Base-by-base conservation (phyloP, 2,113 vertebrate genomes). In the Labeo catla region DNA sequence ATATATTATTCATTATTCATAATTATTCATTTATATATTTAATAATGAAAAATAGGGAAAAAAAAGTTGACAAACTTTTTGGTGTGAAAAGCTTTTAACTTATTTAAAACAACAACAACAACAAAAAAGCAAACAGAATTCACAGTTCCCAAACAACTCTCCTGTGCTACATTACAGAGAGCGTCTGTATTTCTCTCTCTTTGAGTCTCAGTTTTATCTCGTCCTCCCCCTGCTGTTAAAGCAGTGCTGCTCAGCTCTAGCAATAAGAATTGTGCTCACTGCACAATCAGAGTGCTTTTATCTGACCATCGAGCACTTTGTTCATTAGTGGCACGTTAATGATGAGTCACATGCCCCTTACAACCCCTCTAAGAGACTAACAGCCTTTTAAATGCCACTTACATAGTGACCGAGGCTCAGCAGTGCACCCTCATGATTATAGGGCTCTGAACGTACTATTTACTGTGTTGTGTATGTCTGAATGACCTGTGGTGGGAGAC, bases 271-370 rank as follows among this genome's bases (percentile, higher is more conserved):
- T 61, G 19, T 78, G 10, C 72, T 76, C 72, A 63, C 36, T 81
- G n/a, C 39, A 65, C 79, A 49, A 13, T 49, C 79, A 65, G 12
- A 66, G n/a, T 49, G 59, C 43, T 65, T 81, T 81, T 65, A 81
- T 81, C 59, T 81, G 43, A 59, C 43, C 13, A 81, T 65, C 0
- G 4, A 68, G 49, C 47, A 49, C n/a, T 74, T 28, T 50, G 61
- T 68, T 87, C 86, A 77, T 79, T 84, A 87, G 61, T 7, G 7
- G 28, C 15, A 52, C 0, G 61, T 70, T 84, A 70, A 54, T 12
- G n/a, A n/a, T 83, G 81, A 83, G 80, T 83, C 57, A 70, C 63
- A 39, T 28, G 21, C 19, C 43, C 54, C 73, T 81, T 65, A n/a
- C 59, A 66, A 65, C 28, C 23, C 16, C 74, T 84, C 73, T 84